Percentiles rank a stretch among this genome's conserved stretches.
These are phyloP conservation scores for Neoniphon sammara DNA, from an alignment of 2,797 vertebrate species.

Conservation along the genomic window DNA sequence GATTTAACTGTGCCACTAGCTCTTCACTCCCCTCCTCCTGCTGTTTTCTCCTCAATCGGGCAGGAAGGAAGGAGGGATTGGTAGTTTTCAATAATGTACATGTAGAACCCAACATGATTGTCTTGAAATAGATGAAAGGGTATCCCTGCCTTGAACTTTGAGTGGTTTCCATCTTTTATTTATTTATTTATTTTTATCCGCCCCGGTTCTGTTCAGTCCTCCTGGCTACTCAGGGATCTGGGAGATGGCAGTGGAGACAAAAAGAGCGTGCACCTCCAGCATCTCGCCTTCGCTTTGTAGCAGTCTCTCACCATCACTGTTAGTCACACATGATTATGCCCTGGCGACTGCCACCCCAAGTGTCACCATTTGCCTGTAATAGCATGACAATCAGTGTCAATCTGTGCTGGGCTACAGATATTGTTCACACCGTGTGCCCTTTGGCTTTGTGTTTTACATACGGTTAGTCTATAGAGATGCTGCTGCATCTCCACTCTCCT, in stretches of 20 bases:
- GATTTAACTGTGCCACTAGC: slow-evolving; percentile 64
- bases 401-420: slow-evolving; percentile 67
- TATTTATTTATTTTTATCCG: too few relatives aligned
- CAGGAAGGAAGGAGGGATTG: slow-evolving; percentile 59
- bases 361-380: slow-evolving; percentile 85
- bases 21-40: slow-evolving; percentile 51
- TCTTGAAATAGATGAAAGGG: slow-evolving; percentile 85
- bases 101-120: slow-evolving; percentile 80
- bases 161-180: slow-evolving; percentile 81
- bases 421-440: slow-evolving; percentile 65
- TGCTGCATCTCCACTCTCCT: slow-evolving; percentile 9
- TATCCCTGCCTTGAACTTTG: slow-evolving; percentile 80
- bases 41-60: slow-evolving; percentile 39
- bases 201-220: slow-evolving; percentile 62
- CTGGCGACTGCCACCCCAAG: slow-evolving; percentile 77
- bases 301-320: slow-evolving; percentile 74
- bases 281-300: slow-evolving; percentile 75
- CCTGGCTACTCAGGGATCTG: slow-evolving; percentile 71
- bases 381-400: slow-evolving; percentile 83
- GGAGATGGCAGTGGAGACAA: slow-evolving; percentile 77
- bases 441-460: slow-evolving; percentile 75
- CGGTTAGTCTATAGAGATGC: slow-evolving; percentile 67
- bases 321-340: slow-evolving; percentile 84
- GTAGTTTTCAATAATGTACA: slow-evolving; percentile 78
- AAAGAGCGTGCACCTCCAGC: slow-evolving; percentile 74